Base-by-base conservation (phyloP, 64 coral and sea anemone species). In the Montipora foliosa region DNA sequence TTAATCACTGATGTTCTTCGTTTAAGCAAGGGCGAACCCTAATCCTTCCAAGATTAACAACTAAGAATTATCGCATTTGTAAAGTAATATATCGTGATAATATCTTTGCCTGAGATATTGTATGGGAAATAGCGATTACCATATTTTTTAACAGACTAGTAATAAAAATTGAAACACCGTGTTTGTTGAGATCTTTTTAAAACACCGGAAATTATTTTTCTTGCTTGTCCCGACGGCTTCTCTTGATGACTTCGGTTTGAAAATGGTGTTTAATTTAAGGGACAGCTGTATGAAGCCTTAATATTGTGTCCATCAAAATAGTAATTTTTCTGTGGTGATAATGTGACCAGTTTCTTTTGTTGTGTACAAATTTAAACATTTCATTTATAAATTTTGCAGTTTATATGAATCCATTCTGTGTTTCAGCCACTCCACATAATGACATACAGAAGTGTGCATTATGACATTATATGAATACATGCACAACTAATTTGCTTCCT, bases 1-100 rank as follows among this genome's bases (percentile, higher is more conserved):
- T 45, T 45, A 84, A 84, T 84, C 14, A 47, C 47, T 45, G 9
- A 37, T 71, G 62, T 72, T 67, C 17, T 8, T 71, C 66, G 17
- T 49, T 15, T 25, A 55, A 24, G 64, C 55, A 67, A 60, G 11
- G 29, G 46, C 19, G 9, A 72, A 7, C 8, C 47, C 3, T 86
- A 86, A 86, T 86, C 66, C 66, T 68, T 71, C 17, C 44, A 21
- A 86, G 46, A 86, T 86, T 72, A 86, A 71, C 64, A 49, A 21
- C 82, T 19, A 71, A 50, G 9, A 10, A 5, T 59, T 82, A 61
- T 86, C 66, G 20, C 4, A 5, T 71, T 71, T 70, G 45, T 72
- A 21, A 44, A 70, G 15, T n/a, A 17, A 16, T 11, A 57, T 1
- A 17, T 3, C 16, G 13, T 49, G 64, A 50, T 84, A 19, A 84